phyloP scores from a whole-genome alignment of 2,888 invertebrate species.

The Poecilobothrus nobilitatus region DNA sequence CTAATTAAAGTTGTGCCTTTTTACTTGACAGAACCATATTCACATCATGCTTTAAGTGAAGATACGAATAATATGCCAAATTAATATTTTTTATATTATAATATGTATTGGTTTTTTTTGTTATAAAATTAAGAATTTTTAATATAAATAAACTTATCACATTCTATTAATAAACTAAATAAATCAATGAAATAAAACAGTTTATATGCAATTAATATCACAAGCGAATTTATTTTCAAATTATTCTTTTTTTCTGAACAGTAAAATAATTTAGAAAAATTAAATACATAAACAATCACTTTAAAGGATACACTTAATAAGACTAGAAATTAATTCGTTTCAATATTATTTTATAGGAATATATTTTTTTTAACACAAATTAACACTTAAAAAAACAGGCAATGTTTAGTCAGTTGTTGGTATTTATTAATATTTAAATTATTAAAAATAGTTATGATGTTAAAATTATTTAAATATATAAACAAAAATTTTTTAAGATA shows the following conservation, averaged over 20 bases:
- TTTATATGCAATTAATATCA: neutral
- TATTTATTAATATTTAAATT: no score
- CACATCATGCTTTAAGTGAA: neutral
- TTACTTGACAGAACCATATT: neutral
- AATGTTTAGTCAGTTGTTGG: no score
- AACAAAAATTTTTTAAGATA: no score
- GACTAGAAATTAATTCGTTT: neutral
- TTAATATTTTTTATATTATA: no score
- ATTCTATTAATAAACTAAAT: neutral
- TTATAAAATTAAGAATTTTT: no score
- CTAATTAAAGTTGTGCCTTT: neutral
- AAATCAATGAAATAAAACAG: neutral
- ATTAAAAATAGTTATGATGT: no score
- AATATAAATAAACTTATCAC: no score
- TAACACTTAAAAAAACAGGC: no score
- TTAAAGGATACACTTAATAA: neutral
- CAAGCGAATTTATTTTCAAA: neutral
- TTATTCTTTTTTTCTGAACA: neutral
- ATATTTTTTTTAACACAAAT: no score
- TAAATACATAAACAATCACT: neutral
- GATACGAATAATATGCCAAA: no score
- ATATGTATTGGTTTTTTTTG: no score
- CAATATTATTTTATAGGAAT: neutral
- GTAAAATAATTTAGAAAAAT: neutral
- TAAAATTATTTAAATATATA: no score